These are phyloP conservation scores for Tragelaphus buxtoni DNA, from an alignment of 2,113 vertebrate genomes.

Conservation along the genomic window DNA sequence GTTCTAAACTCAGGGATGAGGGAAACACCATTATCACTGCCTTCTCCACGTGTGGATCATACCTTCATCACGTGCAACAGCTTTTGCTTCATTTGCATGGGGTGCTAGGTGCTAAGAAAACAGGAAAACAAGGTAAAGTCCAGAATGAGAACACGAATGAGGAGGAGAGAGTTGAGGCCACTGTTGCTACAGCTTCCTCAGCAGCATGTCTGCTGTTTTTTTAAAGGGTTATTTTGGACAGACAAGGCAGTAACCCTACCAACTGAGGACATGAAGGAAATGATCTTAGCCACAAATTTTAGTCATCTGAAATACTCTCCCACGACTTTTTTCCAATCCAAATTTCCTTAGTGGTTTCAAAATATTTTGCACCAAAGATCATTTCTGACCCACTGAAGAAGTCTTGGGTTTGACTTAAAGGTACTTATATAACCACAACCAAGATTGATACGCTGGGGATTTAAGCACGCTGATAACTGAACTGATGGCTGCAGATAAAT, in stretches of 20 bases:
- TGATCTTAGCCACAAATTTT: not conserved
- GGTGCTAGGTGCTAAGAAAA: not conserved
- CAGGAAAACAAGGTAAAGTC: too few species aligned
- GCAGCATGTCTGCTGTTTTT: not conserved
- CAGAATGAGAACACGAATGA: not conserved
- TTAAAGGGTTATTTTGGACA: not conserved
- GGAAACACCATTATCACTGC: not conserved
- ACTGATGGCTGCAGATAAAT: not conserved
- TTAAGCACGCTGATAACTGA: not conserved
- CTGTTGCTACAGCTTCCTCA: too few species aligned
- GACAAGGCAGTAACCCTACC: not conserved
- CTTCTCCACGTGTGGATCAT: not conserved
- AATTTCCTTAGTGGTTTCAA: not conserved
- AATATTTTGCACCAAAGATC: not conserved
- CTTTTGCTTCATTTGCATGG: not conserved
- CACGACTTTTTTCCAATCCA: not conserved
- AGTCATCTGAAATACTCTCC: not conserved
- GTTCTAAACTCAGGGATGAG: not conserved
- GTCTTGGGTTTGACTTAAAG: not conserved
- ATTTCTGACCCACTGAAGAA: not conserved
- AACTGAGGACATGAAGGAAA: not conserved
- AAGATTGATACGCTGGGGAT: not conserved
- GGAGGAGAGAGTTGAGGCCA: rapidly evolving
- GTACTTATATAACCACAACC: not conserved
- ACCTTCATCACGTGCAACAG: not conserved